Base-by-base conservation (phyloP, 2,888 invertebrate species). In the Troides aeacus region DNA sequence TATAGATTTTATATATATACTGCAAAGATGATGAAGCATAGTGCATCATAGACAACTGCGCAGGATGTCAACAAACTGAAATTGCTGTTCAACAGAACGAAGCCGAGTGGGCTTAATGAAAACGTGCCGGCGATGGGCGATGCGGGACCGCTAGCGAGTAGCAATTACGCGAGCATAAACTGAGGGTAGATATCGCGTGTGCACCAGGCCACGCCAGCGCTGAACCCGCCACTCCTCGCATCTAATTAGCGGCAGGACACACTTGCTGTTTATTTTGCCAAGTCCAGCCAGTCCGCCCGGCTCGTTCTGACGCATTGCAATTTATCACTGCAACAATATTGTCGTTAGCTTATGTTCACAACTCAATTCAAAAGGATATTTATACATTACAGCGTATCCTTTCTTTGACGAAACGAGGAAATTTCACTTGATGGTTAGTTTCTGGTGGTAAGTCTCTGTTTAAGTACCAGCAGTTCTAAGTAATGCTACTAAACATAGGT, bases 91-190 rank as follows among this genome's bases (percentile, higher is more conserved):
- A 68, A 77, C 80, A n/a, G 50, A 66, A 53, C 70, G 46, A 63
- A 18, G 59, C 46, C 30, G 70, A 70, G 62, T 62, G 70, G 70
- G 64, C 76, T 76, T 81, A 82, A 81, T 82, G 79, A 81, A 83
- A 81, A 79, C 78, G 77, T 78, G 75, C 74, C 78, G 73, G 75
- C 73, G 76, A 74, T 77, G 74, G 77, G 72, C 75, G 76, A 74
- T 72, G 78, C 74, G 78, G 76, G 75, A 74, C 76, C 78, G 68
- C 72, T 65, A 69, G 70, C 72, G 75, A 77, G 77, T 75, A 71
- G 78, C 78, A 77, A 81, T 83, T 80, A 82, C 77, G 75, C 66
- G 64, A 68, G 74, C 76, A 75, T 76, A 76, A 78, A 78, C 76
- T 74, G 75, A 74, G 76, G 74, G 75, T 70, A 53, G 70, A 72